Base-by-base conservation (phyloP, 2,113 vertebrate species). In the Myotis brandtii region DNA sequence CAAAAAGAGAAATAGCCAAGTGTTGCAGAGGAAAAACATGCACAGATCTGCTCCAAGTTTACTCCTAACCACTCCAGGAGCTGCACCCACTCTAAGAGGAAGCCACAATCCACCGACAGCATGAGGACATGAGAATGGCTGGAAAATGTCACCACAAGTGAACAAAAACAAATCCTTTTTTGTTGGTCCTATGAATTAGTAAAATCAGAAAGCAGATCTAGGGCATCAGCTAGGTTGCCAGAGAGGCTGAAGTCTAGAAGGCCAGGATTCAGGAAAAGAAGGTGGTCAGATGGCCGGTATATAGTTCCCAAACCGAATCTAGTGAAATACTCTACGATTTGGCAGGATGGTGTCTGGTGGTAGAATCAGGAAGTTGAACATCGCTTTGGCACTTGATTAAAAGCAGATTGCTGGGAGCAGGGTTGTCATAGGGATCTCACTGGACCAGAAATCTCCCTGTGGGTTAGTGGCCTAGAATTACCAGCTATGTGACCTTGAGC, bases 361-460 rank as follows among this genome's bases (percentile, higher is more conserved):
- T 52, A 88, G 30, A 93, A 92, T 43, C n/a, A n/a, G 59, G 52
- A 93, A 77, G 89, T 30, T 54, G 82, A 94, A 69, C 27, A 81
- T 40, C 73, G 72, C 56, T 73, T 76, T 91, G 72, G 80, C 77
- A 37, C 67, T 92, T 79, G 90, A 95, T 91, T 95, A 79, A 94
- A 91, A 91, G 93, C 81, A 91, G 84, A 93, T 66, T 93, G 86
- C 73, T 95, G 67, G 37, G 52, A 93, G 50, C 20, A 2, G 54
- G 89, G 87, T 82, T 89, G 82, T 93, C 96, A 93, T 82, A 91
- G 91, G 85, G 82, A 93, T 85, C 59, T 95, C 69, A 54, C 50
- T 92, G 83, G n/a, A 91, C 76, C 82, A 83, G 64, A 83, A 91
- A 95, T 27, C 70, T 77, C 66, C 32, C 59, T 69, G 66, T 11